A percentile compares a stretch with the other conserved stretches of the same genome.
These are phyloP conservation scores for Hippocampus kuda DNA, from an alignment of 2,797 vertebrate species.

Conservation along the genomic window DNA sequence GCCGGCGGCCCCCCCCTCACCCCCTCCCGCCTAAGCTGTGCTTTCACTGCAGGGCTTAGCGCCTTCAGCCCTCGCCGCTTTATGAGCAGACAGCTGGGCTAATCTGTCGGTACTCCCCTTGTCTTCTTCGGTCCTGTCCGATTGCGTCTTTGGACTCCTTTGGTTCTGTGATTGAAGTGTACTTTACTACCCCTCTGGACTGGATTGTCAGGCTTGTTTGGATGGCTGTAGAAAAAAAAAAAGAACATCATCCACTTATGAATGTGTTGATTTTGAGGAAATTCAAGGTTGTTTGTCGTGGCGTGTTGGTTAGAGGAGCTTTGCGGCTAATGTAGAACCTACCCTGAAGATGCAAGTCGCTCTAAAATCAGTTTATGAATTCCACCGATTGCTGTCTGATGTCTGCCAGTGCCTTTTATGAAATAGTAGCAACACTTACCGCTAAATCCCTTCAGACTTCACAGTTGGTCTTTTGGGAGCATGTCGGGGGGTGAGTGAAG, in stretches of 20 bases:
- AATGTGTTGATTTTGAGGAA: background rate
- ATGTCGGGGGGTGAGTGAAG: background rate
- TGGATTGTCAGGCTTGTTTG: background rate
- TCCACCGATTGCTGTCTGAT: too few species aligned
- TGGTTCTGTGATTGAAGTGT: constrained; percentile 22
- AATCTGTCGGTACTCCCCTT: constrained; percentile 46
- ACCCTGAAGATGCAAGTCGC: too few species aligned
- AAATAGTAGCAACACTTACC: background rate
- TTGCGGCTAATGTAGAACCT: too few species aligned
- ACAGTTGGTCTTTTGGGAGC: background rate
- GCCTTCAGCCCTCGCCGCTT: constrained; percentile 61
- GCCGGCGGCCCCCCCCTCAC: constrained; percentile 41
- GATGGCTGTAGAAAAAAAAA: background rate
- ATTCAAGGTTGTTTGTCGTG: too few species aligned
- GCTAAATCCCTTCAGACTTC: background rate
- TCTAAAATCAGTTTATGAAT: too few species aligned
- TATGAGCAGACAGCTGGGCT: constrained; percentile 68
- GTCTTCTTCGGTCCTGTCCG: constrained; percentile 40
- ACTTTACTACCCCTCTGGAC: constrained; percentile 17
- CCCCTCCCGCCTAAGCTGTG: constrained; percentile 65
- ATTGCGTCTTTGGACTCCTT: constrained; percentile 33
- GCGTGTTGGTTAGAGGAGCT: too few species aligned
- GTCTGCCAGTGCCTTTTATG: too few species aligned
- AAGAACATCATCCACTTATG: background rate
- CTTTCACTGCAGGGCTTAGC: constrained; percentile 72